Evolutionary conservation across 1,140 invertebrate genomes (phyloP), one percentile per base, ranked within the genome.

Genomic region (Drosophila grimshawi): DNA sequence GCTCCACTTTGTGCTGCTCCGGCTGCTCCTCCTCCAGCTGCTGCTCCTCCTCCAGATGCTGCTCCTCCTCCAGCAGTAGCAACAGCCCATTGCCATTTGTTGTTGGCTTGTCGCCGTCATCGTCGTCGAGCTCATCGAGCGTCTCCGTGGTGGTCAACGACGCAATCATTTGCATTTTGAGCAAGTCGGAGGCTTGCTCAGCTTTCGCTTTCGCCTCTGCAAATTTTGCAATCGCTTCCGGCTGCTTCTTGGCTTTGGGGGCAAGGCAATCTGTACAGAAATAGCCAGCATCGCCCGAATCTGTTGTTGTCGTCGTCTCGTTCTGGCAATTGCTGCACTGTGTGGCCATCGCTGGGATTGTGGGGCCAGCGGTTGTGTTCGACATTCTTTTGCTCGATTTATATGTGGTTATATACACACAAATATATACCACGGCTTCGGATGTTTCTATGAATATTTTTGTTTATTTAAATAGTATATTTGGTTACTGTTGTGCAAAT

Each of bases 81-180:
- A 4, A 19, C 5, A 8, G 6, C 48, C 6, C 2, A n/a, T 46
- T 33, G 4, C 30, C 33, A 37, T 46, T 29, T n/a, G 10, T 5
- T 27, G 51, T 8, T 8, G 32, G 45, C 46, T 6, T 7, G 1
- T 64, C 43, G 19, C 51, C 29, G 3, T 68, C 57, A 6, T 69
- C 64, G 8, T 78, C 82, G 29, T 78, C 82, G 29, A 86, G 32
- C 5, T 85, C 78, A 33, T 68, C 66, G 5, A 76, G 3, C 2
- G 78, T 78, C 48, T 81, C 81, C 33, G 67, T 78, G 10, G 81
- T 85, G 41, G 81, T 86, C 51, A 85, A 29, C 60, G 86, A 78
- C 29, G 68, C 56, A 30, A 86, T 70, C 2, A 78, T 65, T 4
- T 86, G 70, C 81, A 78, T 75, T 63, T 69, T 51, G 32, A 70